Evolutionary conservation across 2,888 invertebrate species (phyloP).

Genomic region (Pammene fasciana): DNA sequence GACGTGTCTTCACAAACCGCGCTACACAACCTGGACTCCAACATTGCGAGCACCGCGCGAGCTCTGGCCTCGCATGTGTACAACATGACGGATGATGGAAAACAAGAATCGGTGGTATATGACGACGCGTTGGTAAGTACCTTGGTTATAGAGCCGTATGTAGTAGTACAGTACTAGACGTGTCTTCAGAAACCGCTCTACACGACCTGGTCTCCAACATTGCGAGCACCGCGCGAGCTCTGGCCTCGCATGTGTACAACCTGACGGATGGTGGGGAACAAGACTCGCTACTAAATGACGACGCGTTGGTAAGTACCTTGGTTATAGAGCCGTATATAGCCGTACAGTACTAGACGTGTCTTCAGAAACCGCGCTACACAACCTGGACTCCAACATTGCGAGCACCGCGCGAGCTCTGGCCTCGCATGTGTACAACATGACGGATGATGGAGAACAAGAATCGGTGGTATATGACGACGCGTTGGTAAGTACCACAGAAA

Average conservation of each 20-base stretch:
- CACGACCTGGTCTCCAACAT: constrained; percentile 86
- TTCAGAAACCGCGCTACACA: constrained; percentile 81
- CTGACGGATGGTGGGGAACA: constrained; percentile 73
- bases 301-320: constrained; percentile 86
- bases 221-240: constrained; percentile 89
- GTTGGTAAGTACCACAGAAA: too few relatives aligned
- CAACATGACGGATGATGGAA: constrained; percentile 82
- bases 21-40: constrained; percentile 83
- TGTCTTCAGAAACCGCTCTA: constrained; percentile 80
- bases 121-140: constrained; percentile 88
- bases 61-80: constrained; percentile 92
- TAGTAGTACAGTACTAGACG: constrained; percentile 86
- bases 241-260: constrained; percentile 92
- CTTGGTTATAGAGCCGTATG: constrained; percentile 81
- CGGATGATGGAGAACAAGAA: constrained; percentile 67
- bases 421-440: constrained; percentile 89
- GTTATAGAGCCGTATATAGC: constrained; percentile 63
- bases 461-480: constrained; percentile 87
- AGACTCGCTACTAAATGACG: constrained; percentile 86
- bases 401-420: constrained; percentile 93
- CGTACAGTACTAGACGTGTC: constrained; percentile 77
- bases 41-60: constrained; percentile 91
- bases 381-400: constrained; percentile 87
- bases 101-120: constrained; percentile 84
- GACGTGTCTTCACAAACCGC: constrained; percentile 84